Base-by-base conservation (phyloP, 2,113 vertebrate genomes). In the Eira barbara region DNA sequence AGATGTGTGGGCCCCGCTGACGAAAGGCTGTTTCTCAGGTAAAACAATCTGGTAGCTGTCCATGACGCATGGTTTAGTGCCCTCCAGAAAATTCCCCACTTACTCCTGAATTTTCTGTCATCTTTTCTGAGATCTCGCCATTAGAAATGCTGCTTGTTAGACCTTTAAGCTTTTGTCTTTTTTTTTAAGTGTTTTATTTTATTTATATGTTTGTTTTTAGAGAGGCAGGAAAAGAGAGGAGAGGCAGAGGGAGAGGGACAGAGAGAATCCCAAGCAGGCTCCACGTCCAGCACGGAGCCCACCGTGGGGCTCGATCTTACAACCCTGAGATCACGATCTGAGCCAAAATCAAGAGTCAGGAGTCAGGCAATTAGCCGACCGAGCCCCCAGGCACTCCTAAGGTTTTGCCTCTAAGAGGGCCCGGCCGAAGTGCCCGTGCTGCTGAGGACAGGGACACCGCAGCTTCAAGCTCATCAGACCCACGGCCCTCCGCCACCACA, bases 391-490 rank as follows among this genome's bases (percentile, higher is more conserved):
- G 65, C 0, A 1, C 65, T 17, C 65, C 65, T 9, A 18, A 20
- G 34, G 34, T n/a, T 67, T 67, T 8, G 34, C 18, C 65, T n/a
- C 34, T 34, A 39, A 4, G n/a, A 55, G 11, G 39, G 7, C 11
- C 6, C 6, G 52, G 3, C 4, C 0, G 49, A n/a, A 42, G 12
- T 2, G 4, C 18, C 47, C 7, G 2, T 0, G 8, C 13, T 6
- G 5, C 55, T 9, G 4, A 57, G 36, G 45, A 34, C 0, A 6
- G 42, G 27, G 11, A 23, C 1, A 2, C 1, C 0, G 23, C 29
- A 21, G 27, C 21, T 31, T 45, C 13, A 6, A 0, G 7, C 57
- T 36, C 3, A 1, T 34, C 65, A 11, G 84, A 27, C 3, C 17
- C 23, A 21, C 7, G 34, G 1, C n/a, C 57, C 59, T 14, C 61